phyloP scores from a whole-genome alignment of 2,888 invertebrate genomes.

The Willowsia nigromaculata region DNA sequence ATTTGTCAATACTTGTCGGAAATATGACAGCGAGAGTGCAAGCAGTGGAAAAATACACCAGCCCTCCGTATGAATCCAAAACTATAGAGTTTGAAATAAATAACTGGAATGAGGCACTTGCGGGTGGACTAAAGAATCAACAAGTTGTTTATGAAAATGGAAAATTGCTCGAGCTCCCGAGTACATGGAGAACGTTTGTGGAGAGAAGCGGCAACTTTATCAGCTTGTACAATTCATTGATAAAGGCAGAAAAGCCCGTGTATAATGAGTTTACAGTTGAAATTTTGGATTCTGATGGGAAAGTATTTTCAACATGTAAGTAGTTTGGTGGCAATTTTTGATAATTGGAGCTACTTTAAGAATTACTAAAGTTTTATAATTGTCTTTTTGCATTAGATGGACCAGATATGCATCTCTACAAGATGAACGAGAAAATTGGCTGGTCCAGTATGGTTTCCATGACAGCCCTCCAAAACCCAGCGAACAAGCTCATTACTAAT shows the following conservation, averaged over 20 bases:
- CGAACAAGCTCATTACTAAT: conserved; percentile 54
- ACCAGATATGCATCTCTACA: conserved; percentile 74
- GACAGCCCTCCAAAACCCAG: conserved; percentile 62
- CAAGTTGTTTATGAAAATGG: conserved; percentile 71
- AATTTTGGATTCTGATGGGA: conserved; percentile 71
- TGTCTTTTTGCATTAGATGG: no score
- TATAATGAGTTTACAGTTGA: conserved; percentile 72
- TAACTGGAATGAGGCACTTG: conserved; percentile 69
- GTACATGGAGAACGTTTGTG: conserved; percentile 73
- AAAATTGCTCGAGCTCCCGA: conserved; percentile 63
- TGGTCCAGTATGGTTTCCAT: conserved; percentile 72
- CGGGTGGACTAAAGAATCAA: conserved; percentile 67
- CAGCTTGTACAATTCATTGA: conserved; percentile 66
- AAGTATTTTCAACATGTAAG: conserved; percentile 70
- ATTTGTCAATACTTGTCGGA: conserved; percentile 47
- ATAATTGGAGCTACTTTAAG: background rate
- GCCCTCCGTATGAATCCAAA: conserved; percentile 72
- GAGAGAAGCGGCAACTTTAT: conserved; percentile 70
- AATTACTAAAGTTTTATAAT: no score
- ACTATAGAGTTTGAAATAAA: conserved; percentile 72
- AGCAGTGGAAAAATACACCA: conserved; percentile 71
- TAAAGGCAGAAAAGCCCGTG: conserved; percentile 62
- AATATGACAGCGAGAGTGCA: conserved; percentile 64
- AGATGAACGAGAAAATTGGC: conserved; percentile 71
- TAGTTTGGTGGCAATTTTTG: background rate